These are phyloP conservation scores for Lepidurus apus DNA, from an alignment of 1,140 invertebrate genomes.

Conservation along the genomic window DNA sequence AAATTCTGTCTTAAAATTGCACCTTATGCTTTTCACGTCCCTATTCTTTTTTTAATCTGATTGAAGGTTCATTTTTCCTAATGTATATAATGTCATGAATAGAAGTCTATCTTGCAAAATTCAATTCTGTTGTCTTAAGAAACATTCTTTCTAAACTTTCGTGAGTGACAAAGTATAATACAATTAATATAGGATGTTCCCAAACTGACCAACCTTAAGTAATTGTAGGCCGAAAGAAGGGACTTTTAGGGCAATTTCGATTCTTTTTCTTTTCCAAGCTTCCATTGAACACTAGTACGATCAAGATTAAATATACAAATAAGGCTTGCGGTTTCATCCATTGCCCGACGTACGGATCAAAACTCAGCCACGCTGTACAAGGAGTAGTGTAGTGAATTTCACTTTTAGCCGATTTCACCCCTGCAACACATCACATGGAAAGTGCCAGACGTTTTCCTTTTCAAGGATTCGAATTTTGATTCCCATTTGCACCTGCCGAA, in stretches of 20 bases:
- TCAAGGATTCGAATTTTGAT: not conserved
- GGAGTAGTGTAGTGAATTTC: not conserved
- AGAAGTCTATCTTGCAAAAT: not conserved
- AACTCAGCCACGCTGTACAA: not conserved
- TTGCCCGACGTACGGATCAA: not conserved
- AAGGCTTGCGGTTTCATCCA: not conserved
- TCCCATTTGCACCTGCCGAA: not conserved
- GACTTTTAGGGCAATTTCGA: not conserved
- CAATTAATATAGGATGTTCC: too few relatives aligned
- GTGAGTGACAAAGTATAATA: not conserved
- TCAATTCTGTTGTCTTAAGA: not conserved
- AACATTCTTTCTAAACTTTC: not conserved
- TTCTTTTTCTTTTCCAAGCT: not conserved
- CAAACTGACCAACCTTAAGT: not conserved
- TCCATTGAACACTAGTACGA: not conserved
- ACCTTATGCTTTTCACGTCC: not conserved
- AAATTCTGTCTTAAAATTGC: conserved; percentile 1
- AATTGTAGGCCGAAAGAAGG: not conserved
- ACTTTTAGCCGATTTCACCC: not conserved
- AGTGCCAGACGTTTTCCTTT: not conserved
- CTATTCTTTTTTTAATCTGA: not conserved
- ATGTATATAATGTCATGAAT: not conserved
- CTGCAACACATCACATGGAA: not conserved
- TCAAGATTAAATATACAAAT: conserved; percentile 13
- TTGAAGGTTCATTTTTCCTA: not conserved